Conservation (phyloP, 2,888 invertebrate species). For the Spisula solida region DNA sequence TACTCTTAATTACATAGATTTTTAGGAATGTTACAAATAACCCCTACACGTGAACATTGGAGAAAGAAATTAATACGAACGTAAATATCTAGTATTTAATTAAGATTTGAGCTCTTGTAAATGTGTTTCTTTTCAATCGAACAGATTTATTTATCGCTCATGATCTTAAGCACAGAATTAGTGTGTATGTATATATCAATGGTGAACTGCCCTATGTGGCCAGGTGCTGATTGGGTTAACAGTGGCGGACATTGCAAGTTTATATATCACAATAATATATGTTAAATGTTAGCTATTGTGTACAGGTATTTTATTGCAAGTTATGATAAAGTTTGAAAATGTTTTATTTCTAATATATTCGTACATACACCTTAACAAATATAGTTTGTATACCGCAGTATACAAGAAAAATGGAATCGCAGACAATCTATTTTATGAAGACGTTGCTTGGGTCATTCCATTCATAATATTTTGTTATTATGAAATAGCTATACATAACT, state of each 20-base stretch:
- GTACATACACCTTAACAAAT: too few species aligned
- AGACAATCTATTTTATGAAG: too few species aligned
- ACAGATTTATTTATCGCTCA: constrained; percentile 58
- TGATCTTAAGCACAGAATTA: constrained; percentile 11
- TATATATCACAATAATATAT: too few species aligned
- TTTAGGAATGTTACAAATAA: constrained; percentile 62
- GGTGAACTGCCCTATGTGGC: constrained; percentile 40
- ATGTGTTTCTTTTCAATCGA: constrained; percentile 59
- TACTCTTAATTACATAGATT: constrained; percentile 55
- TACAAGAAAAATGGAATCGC: too few species aligned
- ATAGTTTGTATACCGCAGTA: too few species aligned
- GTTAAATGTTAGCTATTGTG: too few species aligned
- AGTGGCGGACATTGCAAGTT: background rate
- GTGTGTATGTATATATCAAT: constrained; percentile 11
- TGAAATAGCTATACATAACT: too few species aligned
- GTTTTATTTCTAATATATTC: too few species aligned
- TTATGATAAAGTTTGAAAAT: too few species aligned
- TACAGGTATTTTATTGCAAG: too few species aligned
- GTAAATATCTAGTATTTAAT: constrained; percentile 68
- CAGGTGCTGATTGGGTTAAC: constrained; percentile 57
- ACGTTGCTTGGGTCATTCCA: too few species aligned
- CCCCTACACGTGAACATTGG: constrained; percentile 56
- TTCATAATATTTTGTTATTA: too few species aligned
- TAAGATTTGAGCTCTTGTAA: constrained; percentile 61
- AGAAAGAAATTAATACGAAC: constrained; percentile 68